These are phyloP conservation scores for Alosa sapidissima DNA, from an alignment of 2,797 vertebrate genomes.

Conservation along the genomic window DNA sequence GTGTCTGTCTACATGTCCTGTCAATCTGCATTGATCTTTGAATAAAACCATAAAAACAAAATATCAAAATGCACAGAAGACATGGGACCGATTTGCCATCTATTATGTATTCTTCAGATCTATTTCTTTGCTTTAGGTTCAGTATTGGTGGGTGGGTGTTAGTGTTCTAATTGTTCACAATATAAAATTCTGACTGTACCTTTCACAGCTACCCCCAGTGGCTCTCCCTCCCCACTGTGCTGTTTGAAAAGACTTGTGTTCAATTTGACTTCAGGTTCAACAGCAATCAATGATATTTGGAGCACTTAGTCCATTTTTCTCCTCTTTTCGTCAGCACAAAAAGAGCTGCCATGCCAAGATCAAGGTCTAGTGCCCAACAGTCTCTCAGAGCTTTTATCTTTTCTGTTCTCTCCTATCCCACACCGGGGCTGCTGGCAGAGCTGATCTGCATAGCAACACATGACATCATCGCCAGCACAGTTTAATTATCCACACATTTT, in stretches of 20 bases:
- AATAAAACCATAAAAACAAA: neutral
- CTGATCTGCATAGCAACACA: constrained; percentile 18
- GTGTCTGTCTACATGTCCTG: neutral
- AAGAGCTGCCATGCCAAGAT: neutral
- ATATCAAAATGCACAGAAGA: neutral
- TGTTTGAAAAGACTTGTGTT: neutral
- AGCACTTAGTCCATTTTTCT: neutral
- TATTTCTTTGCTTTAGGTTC: neutral
- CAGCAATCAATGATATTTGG: neutral
- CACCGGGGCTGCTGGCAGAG: neutral
- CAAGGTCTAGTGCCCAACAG: neutral
- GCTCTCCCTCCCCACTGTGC: neutral
- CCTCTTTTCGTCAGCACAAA: neutral
- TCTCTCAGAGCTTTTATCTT: neutral
- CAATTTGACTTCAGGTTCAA: neutral
- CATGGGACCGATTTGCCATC: neutral
- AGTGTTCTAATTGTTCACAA: neutral
- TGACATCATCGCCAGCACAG: constrained; percentile 9
- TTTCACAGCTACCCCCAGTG: neutral
- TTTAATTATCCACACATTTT: neutral
- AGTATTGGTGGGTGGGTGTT: neutral
- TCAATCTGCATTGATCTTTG: neutral
- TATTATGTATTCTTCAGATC: neutral
- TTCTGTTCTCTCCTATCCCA: neutral
- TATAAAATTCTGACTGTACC: neutral